These are phyloP conservation scores for Nothocercus nigrocapillus DNA, from an alignment of 2,113 vertebrate genomes.

Conservation along the genomic window DNA sequence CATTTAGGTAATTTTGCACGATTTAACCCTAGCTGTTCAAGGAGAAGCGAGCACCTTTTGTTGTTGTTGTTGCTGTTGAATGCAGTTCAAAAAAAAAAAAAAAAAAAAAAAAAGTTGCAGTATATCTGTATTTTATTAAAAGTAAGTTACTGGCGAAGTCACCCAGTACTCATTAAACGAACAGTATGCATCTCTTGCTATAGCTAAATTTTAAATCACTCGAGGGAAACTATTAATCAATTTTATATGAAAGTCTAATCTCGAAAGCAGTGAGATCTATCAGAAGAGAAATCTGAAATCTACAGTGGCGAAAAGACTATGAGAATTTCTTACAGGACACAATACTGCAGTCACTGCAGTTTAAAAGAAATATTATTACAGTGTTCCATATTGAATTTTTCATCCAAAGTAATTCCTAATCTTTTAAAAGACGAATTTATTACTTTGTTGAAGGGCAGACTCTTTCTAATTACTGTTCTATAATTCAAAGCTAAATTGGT, in stretches of 20 bases:
- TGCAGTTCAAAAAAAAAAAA: not conserved
- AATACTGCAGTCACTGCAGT: not conserved
- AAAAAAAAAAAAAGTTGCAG: not conserved
- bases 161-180: not conserved
- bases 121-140: not conserved
- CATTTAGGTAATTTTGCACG: not conserved
- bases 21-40: not conserved
- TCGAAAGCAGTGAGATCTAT: not conserved
- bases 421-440: not conserved
- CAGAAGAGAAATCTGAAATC: not conserved
- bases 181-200: not conserved
- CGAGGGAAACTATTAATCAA: not conserved
- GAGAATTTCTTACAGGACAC: not conserved
- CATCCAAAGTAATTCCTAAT: slow-evolving; percentile 12
- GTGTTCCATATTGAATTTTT: not conserved
- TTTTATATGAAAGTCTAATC: not conserved
- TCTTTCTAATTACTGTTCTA: not conserved
- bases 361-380: slow-evolving; percentile 1
- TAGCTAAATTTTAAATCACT: not conserved
- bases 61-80: not conserved
- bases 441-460: not conserved
- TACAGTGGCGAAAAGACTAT: not conserved
- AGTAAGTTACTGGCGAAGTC: not conserved
- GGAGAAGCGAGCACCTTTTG: not conserved
- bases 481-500: not conserved